Evolutionary conservation across 2,797 vertebrate species (phyloP).

Genomic region (Eurystomus glaucurus): DNA sequence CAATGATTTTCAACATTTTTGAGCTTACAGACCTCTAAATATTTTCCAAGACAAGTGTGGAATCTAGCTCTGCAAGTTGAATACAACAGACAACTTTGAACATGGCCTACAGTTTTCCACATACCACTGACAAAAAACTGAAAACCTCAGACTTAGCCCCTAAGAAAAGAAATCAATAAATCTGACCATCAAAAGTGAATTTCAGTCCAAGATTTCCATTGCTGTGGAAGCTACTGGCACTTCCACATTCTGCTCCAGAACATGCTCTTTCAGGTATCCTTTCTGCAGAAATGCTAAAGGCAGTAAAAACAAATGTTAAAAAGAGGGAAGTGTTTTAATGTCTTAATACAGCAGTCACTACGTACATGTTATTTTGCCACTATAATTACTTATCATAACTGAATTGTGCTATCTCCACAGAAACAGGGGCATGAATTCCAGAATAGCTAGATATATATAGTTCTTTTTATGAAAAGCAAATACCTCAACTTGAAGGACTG

Average conservation of each 20-base stretch:
- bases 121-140: background rate
- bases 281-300: background rate
- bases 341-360: background rate
- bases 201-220: background rate
- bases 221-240: background rate
- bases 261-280: background rate
- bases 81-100: background rate
- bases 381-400: background rate
- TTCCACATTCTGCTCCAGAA: background rate
- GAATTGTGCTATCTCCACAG: background rate
- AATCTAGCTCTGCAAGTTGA: background rate
- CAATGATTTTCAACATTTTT: background rate
- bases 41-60: background rate
- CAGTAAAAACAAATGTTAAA: background rate
- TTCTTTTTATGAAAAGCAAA: background rate
- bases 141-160: background rate
- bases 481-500: background rate
- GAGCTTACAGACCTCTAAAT: background rate
- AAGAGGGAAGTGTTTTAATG: background rate
- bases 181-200: background rate
- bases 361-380: background rate
- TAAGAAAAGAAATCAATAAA: background rate
- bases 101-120: background rate
- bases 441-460: background rate
- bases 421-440: accelerated